These are phyloP conservation scores for Chiloscyllium punctatum DNA, from an alignment of 2,797 vertebrate species.

Conservation along the genomic window DNA sequence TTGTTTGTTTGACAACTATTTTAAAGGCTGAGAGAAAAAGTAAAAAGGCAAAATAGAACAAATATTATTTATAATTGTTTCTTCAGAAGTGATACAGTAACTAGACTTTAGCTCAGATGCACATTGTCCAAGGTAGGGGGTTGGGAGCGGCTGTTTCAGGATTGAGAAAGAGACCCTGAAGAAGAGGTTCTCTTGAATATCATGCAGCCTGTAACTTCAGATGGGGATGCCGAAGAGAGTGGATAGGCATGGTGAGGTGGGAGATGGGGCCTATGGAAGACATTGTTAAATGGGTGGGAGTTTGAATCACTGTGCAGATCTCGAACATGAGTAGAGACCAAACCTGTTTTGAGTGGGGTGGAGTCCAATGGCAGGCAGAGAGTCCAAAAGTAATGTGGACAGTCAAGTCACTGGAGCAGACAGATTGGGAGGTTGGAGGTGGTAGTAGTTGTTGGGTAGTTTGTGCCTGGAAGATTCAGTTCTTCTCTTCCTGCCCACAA, in stretches of 20 bases:
- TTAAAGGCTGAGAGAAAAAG: background rate
- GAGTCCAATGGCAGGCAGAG: background rate
- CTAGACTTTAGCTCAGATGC: background rate
- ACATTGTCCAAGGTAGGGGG: background rate
- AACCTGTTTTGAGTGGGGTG: background rate
- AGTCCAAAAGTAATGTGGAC: no score
- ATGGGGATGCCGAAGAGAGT: background rate
- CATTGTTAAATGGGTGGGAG: background rate
- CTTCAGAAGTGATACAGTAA: background rate
- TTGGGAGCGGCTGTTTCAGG: background rate
- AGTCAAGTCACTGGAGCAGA: no score
- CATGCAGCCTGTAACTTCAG: background rate
- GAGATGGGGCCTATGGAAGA: background rate
- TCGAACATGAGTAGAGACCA: no score
- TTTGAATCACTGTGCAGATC: no score
- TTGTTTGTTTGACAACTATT: background rate
- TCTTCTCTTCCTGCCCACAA: no score
- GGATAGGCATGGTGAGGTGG: background rate
- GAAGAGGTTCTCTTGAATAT: background rate
- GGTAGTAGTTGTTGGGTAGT: no score
- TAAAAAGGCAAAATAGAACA: background rate
- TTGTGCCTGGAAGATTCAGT: no score
- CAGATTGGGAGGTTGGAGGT: no score
- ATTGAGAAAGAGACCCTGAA: background rate
- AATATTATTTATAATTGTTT: background rate